phyloP scores from a whole-genome alignment of 2,113 vertebrate genomes.

The Sturnus vulgaris region DNA sequence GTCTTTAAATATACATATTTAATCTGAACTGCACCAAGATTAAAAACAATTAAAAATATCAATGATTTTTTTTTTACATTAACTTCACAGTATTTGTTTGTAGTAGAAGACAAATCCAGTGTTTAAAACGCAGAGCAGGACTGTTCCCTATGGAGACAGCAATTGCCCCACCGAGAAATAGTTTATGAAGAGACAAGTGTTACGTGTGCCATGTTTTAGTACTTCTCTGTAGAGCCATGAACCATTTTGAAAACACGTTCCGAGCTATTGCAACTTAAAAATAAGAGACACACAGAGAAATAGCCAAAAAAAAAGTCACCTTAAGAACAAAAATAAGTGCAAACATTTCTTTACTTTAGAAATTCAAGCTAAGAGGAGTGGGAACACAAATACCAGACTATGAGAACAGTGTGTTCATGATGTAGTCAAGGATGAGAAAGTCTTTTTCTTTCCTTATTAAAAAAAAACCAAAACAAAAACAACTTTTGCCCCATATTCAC shows the following conservation, averaged over 20 bases:
- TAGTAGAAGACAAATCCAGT: slow-evolving; percentile 71
- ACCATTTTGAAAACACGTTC: slow-evolving; percentile 46
- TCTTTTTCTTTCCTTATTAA: not conserved
- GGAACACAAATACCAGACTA: slow-evolving; percentile 51
- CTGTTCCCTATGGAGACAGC: not conserved
- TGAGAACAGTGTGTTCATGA: slow-evolving; percentile 36
- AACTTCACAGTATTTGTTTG: slow-evolving; percentile 74
- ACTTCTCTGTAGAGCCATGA: slow-evolving; percentile 50
- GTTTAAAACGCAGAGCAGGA: slow-evolving; percentile 52
- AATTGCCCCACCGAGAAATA: slow-evolving; percentile 24
- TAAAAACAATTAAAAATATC: slow-evolving; percentile 62
- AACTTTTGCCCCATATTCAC: slow-evolving; percentile 45
- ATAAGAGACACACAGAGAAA: slow-evolving; percentile 23
- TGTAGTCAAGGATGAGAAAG: slow-evolving; percentile 20
- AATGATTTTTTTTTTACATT: slow-evolving; percentile 35
- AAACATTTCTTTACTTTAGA: slow-evolving; percentile 65
- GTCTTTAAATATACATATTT: slow-evolving; percentile 66
- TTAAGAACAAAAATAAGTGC: slow-evolving; percentile 73
- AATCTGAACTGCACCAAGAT: slow-evolving; percentile 54
- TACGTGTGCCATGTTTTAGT: slow-evolving; percentile 55
- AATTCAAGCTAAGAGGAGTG: slow-evolving; percentile 59
- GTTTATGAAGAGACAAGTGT: slow-evolving; percentile 21
- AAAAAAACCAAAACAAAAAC: not conserved
- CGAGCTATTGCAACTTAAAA: slow-evolving; percentile 54
- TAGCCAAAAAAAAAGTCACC: slow-evolving; percentile 37